Base-by-base conservation (phyloP, 2,888 invertebrate genomes). In the Plebejus argus region DNA sequence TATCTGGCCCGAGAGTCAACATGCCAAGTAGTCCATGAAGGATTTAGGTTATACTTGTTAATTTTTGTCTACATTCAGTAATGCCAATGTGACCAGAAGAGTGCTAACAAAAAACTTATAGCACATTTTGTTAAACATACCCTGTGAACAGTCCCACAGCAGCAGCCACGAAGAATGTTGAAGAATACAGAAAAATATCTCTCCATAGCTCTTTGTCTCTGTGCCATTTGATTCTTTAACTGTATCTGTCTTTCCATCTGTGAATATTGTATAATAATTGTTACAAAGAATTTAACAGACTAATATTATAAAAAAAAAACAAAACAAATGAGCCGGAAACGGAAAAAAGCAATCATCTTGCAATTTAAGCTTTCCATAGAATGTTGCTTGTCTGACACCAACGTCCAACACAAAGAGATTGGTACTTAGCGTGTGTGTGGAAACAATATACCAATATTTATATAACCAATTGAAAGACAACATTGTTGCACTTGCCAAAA, bases 191-290 rank as follows among this genome's bases (percentile, higher is more conserved):
- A 84, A 97, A 96, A 28, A 96, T 90, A 85, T 97, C 97, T 81
- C 97, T 96, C 95, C 90, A 96, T 90, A 0, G 97, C 97, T 89
- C 95, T 94, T 90, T 96, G 95, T 79, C 97, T 92, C 86, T 97
- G 96, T 85, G 97, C 95, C 92, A 97, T 95, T 89, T 97, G 96
- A 88, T 96, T 96, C 87, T 96, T 96, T 94, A 97, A 95, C 86
- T 97, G 97, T 81, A 97, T 96, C 91, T 97, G 97, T 79, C 97
- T 94, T 85, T 97, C 97, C 94, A 97, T 95, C 97, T 96, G 81
- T 79, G 56, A 71, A 28, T n/a, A 53, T 66, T 66, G 33, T 66
- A 28, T 15, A 12, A 12, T 61, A 23, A 23, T 23, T 1, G 12
- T 12, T 23, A 61, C 10, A 10, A 12, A 61, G 3, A 23, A 23